Evolutionary conservation across 2,797 vertebrate species (phyloP).

Genomic region (Phalanger gymnotis): DNA sequence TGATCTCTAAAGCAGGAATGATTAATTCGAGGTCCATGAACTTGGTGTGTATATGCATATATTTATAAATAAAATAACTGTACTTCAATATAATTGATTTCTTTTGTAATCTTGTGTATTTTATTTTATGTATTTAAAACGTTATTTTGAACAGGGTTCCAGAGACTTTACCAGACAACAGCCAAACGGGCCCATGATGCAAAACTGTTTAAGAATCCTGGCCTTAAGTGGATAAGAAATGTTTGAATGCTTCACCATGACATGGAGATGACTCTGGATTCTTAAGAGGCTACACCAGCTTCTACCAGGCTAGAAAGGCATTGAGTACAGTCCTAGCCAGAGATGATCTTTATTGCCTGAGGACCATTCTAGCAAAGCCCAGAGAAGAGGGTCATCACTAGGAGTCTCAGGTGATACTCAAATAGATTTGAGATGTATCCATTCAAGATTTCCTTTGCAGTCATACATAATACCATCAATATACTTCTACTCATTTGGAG

Average conservation of each 20-base stretch:
- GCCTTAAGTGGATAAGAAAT: not conserved
- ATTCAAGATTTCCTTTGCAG: not conserved
- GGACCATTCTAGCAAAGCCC: not conserved
- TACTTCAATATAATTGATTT: not conserved
- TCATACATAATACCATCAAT: not conserved
- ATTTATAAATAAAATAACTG: not conserved
- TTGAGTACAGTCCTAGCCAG: not conserved
- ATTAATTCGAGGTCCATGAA: not conserved
- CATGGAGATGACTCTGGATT: not conserved
- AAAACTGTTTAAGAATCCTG: not conserved
- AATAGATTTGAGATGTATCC: not conserved
- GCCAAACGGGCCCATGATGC: not conserved
- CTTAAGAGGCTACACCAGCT: not conserved
- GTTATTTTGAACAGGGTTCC: not conserved
- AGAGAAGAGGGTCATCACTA: not conserved
- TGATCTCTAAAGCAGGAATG: not conserved
- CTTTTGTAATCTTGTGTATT: not conserved
- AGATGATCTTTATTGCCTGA: not conserved
- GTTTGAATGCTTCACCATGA: not conserved
- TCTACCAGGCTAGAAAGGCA: not conserved
- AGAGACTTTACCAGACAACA: not conserved
- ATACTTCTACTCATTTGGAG: not conserved
- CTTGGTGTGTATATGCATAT: not conserved
- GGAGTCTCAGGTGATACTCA: not conserved
- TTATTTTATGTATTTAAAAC: not conserved